Evolutionary conservation across 2,888 invertebrate species (phyloP).

Genomic region (Gibbula magus): DNA sequence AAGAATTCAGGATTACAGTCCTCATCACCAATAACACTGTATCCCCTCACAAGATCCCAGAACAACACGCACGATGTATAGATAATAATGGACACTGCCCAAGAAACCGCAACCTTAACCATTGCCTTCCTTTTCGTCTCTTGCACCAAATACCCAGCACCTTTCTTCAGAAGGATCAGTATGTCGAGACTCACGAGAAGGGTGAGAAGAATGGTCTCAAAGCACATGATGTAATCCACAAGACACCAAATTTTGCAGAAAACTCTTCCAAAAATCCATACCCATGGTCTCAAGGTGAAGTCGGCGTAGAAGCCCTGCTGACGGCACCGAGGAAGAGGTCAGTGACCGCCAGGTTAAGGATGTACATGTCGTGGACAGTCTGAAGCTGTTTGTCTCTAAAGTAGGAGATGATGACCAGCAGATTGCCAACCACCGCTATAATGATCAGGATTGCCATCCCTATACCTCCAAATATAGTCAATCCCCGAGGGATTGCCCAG

Average conservation of each 20-base stretch:
- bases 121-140: slow-evolving; percentile 18
- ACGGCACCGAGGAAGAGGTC: slow-evolving; percentile 34
- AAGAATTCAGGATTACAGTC: slow-evolving; percentile 41
- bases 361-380: slow-evolving; percentile 32
- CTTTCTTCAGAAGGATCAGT: slow-evolving; percentile 25
- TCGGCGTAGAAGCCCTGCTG: slow-evolving; percentile 33
- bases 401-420: slow-evolving; percentile 28
- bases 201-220: slow-evolving; percentile 32
- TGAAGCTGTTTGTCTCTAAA: slow-evolving; percentile 27
- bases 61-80: slow-evolving; percentile 32
- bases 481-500: neutral
- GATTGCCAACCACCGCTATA: slow-evolving; percentile 17
- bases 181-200: slow-evolving; percentile 36
- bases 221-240: slow-evolving; percentile 32
- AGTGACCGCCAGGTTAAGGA: slow-evolving; percentile 23
- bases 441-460: neutral
- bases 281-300: slow-evolving; percentile 23
- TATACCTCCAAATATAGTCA: neutral
- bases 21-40: slow-evolving; percentile 22
- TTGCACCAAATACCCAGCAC: slow-evolving; percentile 25
- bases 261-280: slow-evolving; percentile 32
- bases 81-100: slow-evolving; percentile 26
- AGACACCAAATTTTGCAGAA: slow-evolving; percentile 32
- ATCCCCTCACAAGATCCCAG: slow-evolving; percentile 26
- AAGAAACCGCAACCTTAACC: slow-evolving; percentile 23